Conservation (phyloP, 2,888 invertebrate genomes). For the Cotesia congregata region DNA sequence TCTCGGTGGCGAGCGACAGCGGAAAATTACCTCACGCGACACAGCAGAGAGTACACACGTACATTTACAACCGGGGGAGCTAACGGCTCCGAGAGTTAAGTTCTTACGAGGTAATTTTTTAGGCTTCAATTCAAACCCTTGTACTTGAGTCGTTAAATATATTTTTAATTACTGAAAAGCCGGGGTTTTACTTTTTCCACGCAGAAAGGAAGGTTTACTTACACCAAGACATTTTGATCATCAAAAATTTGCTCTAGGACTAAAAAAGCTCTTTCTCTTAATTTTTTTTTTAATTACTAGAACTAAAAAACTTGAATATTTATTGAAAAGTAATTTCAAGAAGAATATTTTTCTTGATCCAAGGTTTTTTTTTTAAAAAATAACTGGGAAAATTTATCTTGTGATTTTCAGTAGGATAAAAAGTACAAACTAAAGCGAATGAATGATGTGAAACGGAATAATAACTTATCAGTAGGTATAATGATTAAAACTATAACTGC, state of each 20-base stretch:
- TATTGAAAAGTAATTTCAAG: not conserved
- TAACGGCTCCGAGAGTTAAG: slow-evolving; percentile 44
- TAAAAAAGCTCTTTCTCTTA: not conserved
- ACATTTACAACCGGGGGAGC: slow-evolving; percentile 19
- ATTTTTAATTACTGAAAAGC: slow-evolving; percentile 9
- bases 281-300: not conserved
- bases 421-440: not conserved
- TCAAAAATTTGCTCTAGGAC: not conserved
- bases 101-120: slow-evolving; percentile 49
- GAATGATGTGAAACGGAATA: not conserved
- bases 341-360: not conserved
- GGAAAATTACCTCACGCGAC: slow-evolving; percentile 49
- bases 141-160: not conserved
- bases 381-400: not conserved
- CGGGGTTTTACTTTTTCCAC: not conserved
- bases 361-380: not conserved
- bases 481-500: not conserved
- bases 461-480: slow-evolving; percentile 5
- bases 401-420: too few relatives aligned
- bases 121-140: slow-evolving; percentile 40
- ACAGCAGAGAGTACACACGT: slow-evolving; percentile 22
- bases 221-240: not conserved
- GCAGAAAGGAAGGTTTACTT: not conserved
- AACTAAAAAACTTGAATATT: not conserved
- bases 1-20: slow-evolving; percentile 40